Conservation (phyloP, 2,888 invertebrate genomes). For the Blomia tropicalis region DNA sequence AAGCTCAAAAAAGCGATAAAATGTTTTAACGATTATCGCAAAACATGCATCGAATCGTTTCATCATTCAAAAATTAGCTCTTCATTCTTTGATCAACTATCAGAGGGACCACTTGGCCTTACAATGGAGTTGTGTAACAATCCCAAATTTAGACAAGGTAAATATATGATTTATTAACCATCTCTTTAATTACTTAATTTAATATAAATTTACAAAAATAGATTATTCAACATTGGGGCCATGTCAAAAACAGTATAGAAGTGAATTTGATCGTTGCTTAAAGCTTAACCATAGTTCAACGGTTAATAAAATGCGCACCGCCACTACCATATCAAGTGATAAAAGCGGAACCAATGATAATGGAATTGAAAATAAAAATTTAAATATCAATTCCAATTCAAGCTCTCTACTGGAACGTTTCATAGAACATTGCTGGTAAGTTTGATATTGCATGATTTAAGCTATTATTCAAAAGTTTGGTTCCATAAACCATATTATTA, state of each 20-base stretch:
- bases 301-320: neutral
- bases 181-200: neutral
- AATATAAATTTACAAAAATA: neutral
- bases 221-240: constrained; percentile 12
- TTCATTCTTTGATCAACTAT: constrained; percentile 10
- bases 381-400: neutral
- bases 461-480: neutral
- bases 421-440: constrained; percentile 17
- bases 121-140: constrained; percentile 14
- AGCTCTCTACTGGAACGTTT: neutral
- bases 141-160: constrained; percentile 16
- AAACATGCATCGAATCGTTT: neutral
- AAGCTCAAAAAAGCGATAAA: neutral
- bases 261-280: constrained; percentile 15
- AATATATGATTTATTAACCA: neutral
- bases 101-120: constrained; percentile 1
- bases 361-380: neutral
- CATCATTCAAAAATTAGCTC: neutral
- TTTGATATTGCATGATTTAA: neutral
- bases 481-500: neutral
- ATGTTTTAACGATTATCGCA: constrained; percentile 11
- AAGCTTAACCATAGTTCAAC: neutral
- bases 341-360: neutral
- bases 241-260: constrained; percentile 9
- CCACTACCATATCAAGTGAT: neutral